These are phyloP conservation scores for Lasioglossum malachurum DNA, from an alignment of 2,888 invertebrate genomes.

Conservation along the genomic window DNA sequence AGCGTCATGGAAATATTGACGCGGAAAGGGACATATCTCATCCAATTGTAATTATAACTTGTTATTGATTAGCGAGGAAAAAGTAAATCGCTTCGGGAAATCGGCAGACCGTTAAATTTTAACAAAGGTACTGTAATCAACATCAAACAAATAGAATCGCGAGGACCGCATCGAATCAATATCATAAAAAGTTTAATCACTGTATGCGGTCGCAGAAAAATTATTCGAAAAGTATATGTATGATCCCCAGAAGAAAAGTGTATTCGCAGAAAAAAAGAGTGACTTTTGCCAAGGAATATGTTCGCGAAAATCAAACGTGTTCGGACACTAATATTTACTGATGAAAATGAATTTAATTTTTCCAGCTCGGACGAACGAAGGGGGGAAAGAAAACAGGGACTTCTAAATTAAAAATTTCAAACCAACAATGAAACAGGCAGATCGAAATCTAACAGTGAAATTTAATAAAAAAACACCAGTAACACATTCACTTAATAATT, in stretches of 20 bases:
- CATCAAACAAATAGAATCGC: neutral
- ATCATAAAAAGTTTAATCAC: neutral
- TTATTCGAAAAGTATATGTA: neutral
- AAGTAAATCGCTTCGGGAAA: neutral
- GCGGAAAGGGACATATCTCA: neutral
- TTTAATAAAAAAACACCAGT: neutral
- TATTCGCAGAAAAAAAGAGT: neutral
- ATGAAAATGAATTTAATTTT: neutral
- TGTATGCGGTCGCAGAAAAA: neutral
- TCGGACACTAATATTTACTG: neutral
- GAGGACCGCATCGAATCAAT: neutral
- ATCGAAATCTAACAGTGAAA: neutral
- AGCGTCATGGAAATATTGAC: neutral
- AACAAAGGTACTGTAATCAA: neutral
- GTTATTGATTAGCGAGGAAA: neutral
- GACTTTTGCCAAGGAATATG: neutral
- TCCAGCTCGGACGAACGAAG: neutral
- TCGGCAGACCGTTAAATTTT: neutral
- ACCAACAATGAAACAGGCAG: neutral
- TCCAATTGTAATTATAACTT: neutral
- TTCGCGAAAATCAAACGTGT: neutral
- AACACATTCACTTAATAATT: neutral
- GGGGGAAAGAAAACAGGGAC: neutral
- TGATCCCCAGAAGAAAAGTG: too few species aligned
- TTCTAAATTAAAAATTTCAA: neutral